phyloP scores from a whole-genome alignment of 2,113 vertebrate species.

The Cyanoramphus novaezelandiae region DNA sequence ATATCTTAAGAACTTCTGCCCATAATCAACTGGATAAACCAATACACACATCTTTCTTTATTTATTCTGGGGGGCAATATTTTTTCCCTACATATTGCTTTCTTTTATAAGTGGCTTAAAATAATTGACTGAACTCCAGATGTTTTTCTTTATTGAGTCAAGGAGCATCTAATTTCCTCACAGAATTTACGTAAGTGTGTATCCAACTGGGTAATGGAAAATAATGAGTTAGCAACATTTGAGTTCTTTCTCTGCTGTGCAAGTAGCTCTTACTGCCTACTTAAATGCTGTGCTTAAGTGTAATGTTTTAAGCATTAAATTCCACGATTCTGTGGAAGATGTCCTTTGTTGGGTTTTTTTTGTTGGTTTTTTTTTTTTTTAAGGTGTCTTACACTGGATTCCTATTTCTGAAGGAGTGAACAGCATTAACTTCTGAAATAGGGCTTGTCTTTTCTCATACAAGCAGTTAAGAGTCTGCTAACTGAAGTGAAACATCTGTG shows the following conservation, averaged over 20 bases:
- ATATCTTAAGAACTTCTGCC: not conserved
- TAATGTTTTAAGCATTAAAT: not conserved
- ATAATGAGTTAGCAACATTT: not conserved
- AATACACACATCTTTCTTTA: not conserved
- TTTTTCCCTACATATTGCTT: not conserved
- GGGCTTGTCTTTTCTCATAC: not conserved
- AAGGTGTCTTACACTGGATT: not conserved
- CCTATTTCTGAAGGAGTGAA: not conserved
- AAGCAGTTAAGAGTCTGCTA: not conserved
- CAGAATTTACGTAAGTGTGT: not conserved
- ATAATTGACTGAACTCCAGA: not conserved
- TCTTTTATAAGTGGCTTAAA: not conserved
- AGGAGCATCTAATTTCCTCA: conserved; percentile 13
- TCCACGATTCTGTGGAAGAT: not conserved
- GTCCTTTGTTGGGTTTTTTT: not conserved
- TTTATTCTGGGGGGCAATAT: not conserved
- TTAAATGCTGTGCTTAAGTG: not conserved
- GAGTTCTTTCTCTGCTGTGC: not conserved
- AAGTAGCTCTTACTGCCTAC: not conserved
- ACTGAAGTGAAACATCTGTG: not conserved
- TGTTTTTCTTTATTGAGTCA: not conserved
- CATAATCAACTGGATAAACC: not conserved
- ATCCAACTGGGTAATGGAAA: conserved; percentile 39
- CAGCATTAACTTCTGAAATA: not conserved
- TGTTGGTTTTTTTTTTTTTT: not conserved